Percentiles rank a stretch among this genome's conserved stretches.
These are phyloP conservation scores for Podarcis siculus DNA, from an alignment of 2,797 vertebrate species.

Conservation along the genomic window DNA sequence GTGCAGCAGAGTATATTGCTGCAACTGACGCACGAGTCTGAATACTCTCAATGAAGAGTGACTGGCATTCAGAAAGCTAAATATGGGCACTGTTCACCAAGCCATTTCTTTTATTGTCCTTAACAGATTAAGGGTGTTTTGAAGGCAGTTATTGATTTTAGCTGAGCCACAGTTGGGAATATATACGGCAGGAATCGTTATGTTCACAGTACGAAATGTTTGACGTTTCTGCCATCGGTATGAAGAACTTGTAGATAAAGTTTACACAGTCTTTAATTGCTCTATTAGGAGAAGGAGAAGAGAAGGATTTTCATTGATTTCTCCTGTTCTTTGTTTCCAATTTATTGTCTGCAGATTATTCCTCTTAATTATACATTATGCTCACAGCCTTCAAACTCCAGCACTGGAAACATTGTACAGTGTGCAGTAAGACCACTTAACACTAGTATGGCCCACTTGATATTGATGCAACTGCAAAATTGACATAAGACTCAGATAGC, in stretches of 20 bases:
- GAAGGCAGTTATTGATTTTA: conserved; percentile 11
- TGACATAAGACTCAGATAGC: not conserved
- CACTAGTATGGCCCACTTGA: not conserved
- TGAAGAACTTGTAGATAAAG: not conserved
- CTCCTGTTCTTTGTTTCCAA: not conserved
- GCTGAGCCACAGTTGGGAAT: conserved; percentile 25
- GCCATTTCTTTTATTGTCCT: conserved; percentile 32
- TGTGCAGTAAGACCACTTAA: not conserved
- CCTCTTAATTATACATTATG: not conserved
- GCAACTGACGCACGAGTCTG: conserved; percentile 30
- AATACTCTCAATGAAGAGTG: conserved; percentile 42
- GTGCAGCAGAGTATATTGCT: conserved; percentile 52
- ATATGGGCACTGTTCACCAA: conserved; percentile 12
- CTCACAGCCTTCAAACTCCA: not conserved
- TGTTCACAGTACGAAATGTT: not conserved
- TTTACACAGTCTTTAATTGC: conserved; percentile 22
- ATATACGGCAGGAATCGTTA: not conserved
- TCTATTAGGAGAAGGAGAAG: not conserved
- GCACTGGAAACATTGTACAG: not conserved
- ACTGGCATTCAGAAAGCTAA: conserved; percentile 42
- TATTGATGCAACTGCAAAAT: not conserved
- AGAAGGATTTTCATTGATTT: not conserved
- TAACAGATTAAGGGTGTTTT: conserved; percentile 30
- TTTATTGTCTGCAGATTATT: not conserved
- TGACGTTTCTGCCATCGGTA: not conserved